Evolutionary conservation across 2,888 invertebrate genomes (phyloP), one percentile per base, ranked within the genome.

Genomic region (Belgica antarctica): DNA sequence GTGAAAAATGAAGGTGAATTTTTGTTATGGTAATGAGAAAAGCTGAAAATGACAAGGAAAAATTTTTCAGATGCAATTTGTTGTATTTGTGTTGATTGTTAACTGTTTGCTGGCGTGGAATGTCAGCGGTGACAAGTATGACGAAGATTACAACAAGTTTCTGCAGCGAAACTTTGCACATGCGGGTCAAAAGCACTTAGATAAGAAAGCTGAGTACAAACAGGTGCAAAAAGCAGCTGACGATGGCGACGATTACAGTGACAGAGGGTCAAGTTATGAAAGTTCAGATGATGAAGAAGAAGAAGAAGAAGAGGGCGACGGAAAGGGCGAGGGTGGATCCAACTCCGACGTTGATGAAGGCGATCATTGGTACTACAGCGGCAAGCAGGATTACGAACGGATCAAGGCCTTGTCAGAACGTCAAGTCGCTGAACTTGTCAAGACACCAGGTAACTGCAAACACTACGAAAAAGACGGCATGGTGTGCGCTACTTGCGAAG

Each of bases 401-500:
- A 81, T 85, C 72, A 85, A 85, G 73, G 84, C 85, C 34, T 80
- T 84, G 46, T 86, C 87, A 0, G 87, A 87, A 74, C 80, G 82
- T 74, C 83, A 86, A 75, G 83, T 86, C 0, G 83, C 85, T 36
- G 84, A 85, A 79, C 77, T 86, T 34, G 85, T 85, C 75, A 82
- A 84, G 75, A 84, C 85, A 72, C 83, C 84, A 15, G 85, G 84
- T 72, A 85, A 86, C 73, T 90, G 90, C 73, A 83, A 85, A 74
- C 78, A 83, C 62, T 61, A 41, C 57, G 41, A 61, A 15, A 86
- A 83, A 74, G 85, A 87, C 72, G 86, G 86, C 1, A 86, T 86
- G 85, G 83, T 84, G 10, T 92, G 91, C 76, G 85, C 84, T 72
- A 82, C 89, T 1, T 93, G 92, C 75, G 86, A 87, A 73, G 87